These are phyloP conservation scores for Trichosurus vulpecula DNA, from an alignment of 2,797 vertebrate species.

Conservation along the genomic window DNA sequence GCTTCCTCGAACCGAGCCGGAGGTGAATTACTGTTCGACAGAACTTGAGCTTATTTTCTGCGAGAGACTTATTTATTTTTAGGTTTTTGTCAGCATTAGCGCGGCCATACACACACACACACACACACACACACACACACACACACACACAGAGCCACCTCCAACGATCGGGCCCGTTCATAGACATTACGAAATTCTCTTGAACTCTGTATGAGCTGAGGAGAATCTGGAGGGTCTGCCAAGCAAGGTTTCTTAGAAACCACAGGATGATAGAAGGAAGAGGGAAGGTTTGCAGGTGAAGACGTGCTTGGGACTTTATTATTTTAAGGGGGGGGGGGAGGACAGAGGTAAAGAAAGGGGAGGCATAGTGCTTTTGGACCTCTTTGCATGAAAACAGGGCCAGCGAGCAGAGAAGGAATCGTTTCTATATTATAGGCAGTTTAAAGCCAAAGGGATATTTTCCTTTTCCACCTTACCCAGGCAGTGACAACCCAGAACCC, in stretches of 20 bases:
- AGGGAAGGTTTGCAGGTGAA: conserved; percentile 45
- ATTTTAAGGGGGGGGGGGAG: conserved; percentile 44
- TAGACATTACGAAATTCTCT: conserved; percentile 83
- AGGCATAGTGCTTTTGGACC: conserved; percentile 58
- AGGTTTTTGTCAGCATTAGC: conserved; percentile 69
- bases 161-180: conserved; percentile 68
- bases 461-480: conserved; percentile 69
- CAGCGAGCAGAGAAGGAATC: conserved; percentile 68
- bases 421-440: conserved; percentile 72
- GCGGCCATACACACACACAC: conserved; percentile 61
- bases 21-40: conserved; percentile 77
- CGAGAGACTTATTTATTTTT: conserved; percentile 81
- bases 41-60: conserved; percentile 79
- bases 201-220: conserved; percentile 79
- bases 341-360: not conserved
- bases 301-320: conserved; percentile 60
- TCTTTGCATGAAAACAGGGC: conserved; percentile 52
- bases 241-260: conserved; percentile 73
- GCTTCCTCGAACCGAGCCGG: conserved; percentile 76
- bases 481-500: conserved; percentile 69
- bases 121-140: conserved; percentile 65
- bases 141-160: conserved; percentile 59
- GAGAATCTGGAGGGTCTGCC: conserved; percentile 72
- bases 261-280: conserved; percentile 28
- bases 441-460: conserved; percentile 75